Percentiles rank a stretch among this genome's conserved stretches.
These are phyloP conservation scores for Liodrosophila aerea DNA, from an alignment of 2,888 invertebrate species.

Conservation along the genomic window DNA sequence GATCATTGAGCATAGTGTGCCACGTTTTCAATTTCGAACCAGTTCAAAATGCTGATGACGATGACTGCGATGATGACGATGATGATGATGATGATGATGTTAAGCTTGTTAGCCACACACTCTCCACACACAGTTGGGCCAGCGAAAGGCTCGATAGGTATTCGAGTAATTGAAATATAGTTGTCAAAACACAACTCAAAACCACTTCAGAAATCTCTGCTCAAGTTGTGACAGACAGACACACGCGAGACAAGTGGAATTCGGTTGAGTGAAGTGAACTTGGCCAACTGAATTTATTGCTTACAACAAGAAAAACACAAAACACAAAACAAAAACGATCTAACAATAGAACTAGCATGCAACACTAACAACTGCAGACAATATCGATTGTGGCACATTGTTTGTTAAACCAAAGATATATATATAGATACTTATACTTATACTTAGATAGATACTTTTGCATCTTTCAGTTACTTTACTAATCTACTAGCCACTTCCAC, in stretches of 20 bases:
- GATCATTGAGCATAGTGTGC: slow-evolving; percentile 29
- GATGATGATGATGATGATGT: slow-evolving; percentile 34
- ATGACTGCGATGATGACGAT: slow-evolving; percentile 8
- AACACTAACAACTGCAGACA: not conserved
- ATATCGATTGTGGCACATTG: not conserved
- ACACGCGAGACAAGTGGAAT: slow-evolving; percentile 40
- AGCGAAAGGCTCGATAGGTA: slow-evolving; percentile 20
- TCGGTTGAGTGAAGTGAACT: slow-evolving; percentile 12
- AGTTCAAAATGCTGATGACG: slow-evolving; percentile 31
- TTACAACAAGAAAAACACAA: not conserved
- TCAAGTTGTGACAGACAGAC: slow-evolving; percentile 44
- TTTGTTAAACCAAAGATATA: too few relatives aligned
- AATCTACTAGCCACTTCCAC: too few relatives aligned
- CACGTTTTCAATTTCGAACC: slow-evolving; percentile 32
- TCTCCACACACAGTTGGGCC: slow-evolving; percentile 5
- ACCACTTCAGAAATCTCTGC: slow-evolving; percentile 33
- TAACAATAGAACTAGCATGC: slow-evolving; percentile 1
- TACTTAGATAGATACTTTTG: too few relatives aligned
- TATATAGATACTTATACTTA: too few relatives aligned
- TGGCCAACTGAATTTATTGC: slow-evolving; percentile 4
- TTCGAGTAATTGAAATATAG: slow-evolving; percentile 41
- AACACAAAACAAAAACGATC: not conserved
- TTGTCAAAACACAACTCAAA: slow-evolving; percentile 50
- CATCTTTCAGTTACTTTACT: too few relatives aligned
- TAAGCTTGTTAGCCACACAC: slow-evolving; percentile 36